Percentiles rank a stretch among this genome's conserved stretches.
phyloP scores from a whole-genome alignment of 2,888 invertebrate species.

The Xestia xanthographa region DNA sequence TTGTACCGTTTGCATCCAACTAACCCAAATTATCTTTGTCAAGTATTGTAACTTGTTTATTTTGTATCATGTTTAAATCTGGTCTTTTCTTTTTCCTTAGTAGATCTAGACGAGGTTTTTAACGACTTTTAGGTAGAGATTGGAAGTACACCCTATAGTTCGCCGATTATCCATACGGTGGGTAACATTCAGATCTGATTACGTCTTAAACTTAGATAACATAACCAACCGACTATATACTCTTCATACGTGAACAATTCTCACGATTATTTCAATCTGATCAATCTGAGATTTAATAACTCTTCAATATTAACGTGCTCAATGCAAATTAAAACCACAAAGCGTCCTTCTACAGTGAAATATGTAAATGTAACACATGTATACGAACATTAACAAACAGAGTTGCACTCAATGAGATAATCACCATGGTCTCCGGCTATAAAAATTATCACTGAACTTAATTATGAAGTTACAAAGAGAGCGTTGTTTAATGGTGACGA shows the following conservation, averaged over 20 bases:
- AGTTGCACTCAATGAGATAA: conserved; percentile 41
- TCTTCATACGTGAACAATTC: not conserved
- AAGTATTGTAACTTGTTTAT: not conserved
- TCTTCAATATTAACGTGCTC: conserved; percentile 10
- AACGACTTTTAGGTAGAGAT: not conserved
- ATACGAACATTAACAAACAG: conserved; percentile 19
- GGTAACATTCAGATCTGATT: not conserved
- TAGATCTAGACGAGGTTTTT: not conserved
- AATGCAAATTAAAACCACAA: conserved; percentile 41
- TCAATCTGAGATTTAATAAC: conserved; percentile 24
- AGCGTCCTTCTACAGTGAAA: conserved; percentile 21
- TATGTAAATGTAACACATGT: conserved; percentile 31
- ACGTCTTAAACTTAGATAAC: not conserved
- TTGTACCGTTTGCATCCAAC: not conserved
- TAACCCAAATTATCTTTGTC: not conserved
- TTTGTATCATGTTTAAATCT: not conserved
- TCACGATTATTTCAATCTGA: conserved; percentile 23
- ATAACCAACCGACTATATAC: not conserved
- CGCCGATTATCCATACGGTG: not conserved
- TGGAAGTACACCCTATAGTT: not conserved
- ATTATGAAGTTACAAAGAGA: conserved; percentile 33
- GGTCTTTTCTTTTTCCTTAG: too few relatives aligned
- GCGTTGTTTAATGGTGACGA: conserved; percentile 40
- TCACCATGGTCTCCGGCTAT: conserved; percentile 10
- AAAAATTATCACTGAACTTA: conserved; percentile 38